These are phyloP conservation scores for Porites rus DNA, from an alignment of 92 coral and sea anemone genomes.

Conservation along the genomic window DNA sequence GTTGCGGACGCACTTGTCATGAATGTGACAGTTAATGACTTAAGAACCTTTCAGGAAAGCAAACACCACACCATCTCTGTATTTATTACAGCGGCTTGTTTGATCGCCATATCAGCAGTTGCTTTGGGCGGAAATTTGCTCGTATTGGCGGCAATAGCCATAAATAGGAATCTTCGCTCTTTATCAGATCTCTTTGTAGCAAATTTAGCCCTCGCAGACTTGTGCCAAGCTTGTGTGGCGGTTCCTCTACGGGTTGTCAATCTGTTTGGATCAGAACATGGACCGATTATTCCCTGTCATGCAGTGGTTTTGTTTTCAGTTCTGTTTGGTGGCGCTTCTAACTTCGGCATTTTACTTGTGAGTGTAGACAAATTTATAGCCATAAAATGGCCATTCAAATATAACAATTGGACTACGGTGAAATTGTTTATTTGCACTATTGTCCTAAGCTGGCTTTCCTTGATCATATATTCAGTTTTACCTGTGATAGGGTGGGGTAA, in stretches of 20 bases:
- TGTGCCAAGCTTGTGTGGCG: slow-evolving; percentile 47
- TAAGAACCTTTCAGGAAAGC: background rate
- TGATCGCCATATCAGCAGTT: slow-evolving; percentile 7
- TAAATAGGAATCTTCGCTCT: slow-evolving; percentile 37
- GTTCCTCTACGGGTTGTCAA: slow-evolving; percentile 50
- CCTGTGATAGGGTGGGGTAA: slow-evolving; percentile 49
- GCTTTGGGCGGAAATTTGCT: slow-evolving; percentile 42
- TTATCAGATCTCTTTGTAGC: slow-evolving; percentile 36
- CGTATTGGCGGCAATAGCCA: slow-evolving; percentile 15
- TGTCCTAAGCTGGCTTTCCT: slow-evolving; percentile 20
- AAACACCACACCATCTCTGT: slow-evolving; percentile 13
- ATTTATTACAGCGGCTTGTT: slow-evolving; percentile 9
- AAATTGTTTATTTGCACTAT: background rate
- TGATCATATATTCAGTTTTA: slow-evolving; percentile 25
- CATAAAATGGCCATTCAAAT: slow-evolving; percentile 54
- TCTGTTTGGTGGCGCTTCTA: slow-evolving; percentile 59
- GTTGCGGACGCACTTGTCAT: background rate
- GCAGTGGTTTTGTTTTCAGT: slow-evolving; percentile 30
- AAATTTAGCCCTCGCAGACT: slow-evolving; percentile 61
- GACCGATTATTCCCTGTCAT: slow-evolving; percentile 5
- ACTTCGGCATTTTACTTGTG: slow-evolving; percentile 34
- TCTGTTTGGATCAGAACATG: slow-evolving; percentile 2
- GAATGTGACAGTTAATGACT: slow-evolving; percentile 6
- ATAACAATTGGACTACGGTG: slow-evolving; percentile 7
- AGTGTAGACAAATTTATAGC: slow-evolving; percentile 46